Conservation (phyloP, 2,797 vertebrate genomes). For the Arnoldichthys spilopterus region DNA sequence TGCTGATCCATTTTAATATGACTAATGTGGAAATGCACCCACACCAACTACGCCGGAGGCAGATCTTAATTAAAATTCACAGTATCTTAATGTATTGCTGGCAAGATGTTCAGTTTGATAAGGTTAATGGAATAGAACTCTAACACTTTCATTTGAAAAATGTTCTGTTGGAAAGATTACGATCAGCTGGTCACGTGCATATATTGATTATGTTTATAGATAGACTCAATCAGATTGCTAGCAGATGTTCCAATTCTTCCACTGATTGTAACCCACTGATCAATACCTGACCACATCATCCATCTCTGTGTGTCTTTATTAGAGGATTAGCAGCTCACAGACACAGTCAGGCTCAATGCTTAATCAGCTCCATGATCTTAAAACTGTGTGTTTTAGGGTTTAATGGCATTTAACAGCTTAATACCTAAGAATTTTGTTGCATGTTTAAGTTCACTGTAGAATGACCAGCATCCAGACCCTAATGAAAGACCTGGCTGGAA, state of each 20-base stretch:
- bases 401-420: not conserved
- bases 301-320: not conserved
- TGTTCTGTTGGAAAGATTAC: not conserved
- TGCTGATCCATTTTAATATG: no score
- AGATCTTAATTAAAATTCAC: no score
- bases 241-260: not conserved
- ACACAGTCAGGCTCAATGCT: not conserved
- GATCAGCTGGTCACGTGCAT: not conserved
- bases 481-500: no score
- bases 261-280: constrained; percentile 2
- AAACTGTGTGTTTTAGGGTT: not conserved
- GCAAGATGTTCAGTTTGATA: no score
- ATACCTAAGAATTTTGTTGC: not conserved
- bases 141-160: no score
- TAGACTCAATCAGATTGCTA: not conserved
- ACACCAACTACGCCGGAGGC: no score
- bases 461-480: not conserved
- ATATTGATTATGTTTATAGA: not conserved
- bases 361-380: not conserved
- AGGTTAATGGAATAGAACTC: no score
- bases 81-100: no score
- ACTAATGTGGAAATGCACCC: no score
- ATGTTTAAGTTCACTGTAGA: not conserved
- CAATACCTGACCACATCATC: constrained; percentile 3
- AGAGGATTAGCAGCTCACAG: not conserved